Conservation (phyloP, 2,888 invertebrate genomes). For the Pyrochroa serraticornis region DNA sequence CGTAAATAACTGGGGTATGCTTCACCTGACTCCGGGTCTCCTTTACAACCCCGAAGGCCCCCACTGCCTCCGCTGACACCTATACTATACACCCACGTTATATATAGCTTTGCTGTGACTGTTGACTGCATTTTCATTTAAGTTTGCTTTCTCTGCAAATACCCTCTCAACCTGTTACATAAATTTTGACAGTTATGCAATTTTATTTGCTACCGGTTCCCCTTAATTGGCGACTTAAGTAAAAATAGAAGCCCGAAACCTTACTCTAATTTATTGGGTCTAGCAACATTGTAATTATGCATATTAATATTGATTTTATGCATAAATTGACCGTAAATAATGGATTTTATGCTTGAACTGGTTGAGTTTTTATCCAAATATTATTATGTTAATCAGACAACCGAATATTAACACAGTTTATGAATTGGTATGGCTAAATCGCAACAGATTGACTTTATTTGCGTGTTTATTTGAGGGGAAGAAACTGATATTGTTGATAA, state of each 20-base stretch:
- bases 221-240: no score
- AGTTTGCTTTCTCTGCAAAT: slow-evolving; percentile 31
- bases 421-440: not conserved
- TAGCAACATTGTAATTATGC: slow-evolving; percentile 20
- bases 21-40: slow-evolving; percentile 42
- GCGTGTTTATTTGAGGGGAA: no score
- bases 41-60: slow-evolving; percentile 34
- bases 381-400: slow-evolving; percentile 20
- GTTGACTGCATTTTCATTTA: slow-evolving; percentile 44
- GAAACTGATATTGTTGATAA: slow-evolving; percentile 1
- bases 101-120: slow-evolving; percentile 41
- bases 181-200: slow-evolving; percentile 2
- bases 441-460: no score
- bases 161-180: slow-evolving; percentile 14
- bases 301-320: slow-evolving; percentile 36
- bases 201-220: not conserved
- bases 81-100: slow-evolving; percentile 40
- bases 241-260: not conserved
- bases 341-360: slow-evolving; percentile 33
- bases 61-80: slow-evolving; percentile 34
- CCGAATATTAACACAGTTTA: slow-evolving; percentile 4
- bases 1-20: slow-evolving; percentile 46
- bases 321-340: slow-evolving; percentile 33
- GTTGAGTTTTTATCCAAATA: slow-evolving; percentile 20
- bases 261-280: slow-evolving; percentile 11